phyloP scores from a whole-genome alignment of 2,797 vertebrate species.

The Peromyscus attwateri region DNA sequence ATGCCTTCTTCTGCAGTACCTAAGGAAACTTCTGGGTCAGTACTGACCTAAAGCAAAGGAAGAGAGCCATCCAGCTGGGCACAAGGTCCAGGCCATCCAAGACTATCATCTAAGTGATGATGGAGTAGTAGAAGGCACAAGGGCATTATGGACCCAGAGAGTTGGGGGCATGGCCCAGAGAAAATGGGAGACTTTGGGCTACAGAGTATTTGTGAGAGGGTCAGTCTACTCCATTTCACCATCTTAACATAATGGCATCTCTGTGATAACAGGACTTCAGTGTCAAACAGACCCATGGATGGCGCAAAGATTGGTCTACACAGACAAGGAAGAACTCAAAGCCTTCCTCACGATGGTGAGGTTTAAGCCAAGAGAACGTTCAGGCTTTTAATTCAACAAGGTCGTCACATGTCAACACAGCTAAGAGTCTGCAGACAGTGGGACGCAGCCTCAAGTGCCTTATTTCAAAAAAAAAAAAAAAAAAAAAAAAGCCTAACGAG shows the following conservation, averaged over 20 bases:
- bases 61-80: neutral
- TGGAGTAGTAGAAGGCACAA: neutral
- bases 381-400: neutral
- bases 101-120: neutral
- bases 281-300: neutral
- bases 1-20: too few relatives aligned
- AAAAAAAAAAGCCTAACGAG: neutral
- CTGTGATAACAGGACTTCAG: too few relatives aligned
- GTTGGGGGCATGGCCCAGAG: accelerated
- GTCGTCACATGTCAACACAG: accelerated
- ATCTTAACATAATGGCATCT: accelerated
- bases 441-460: accelerated
- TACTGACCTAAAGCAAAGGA: neutral
- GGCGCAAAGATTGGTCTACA: accelerated
- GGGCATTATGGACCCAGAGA: too few relatives aligned
- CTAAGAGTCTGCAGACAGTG: neutral
- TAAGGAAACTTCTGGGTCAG: accelerated
- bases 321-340: too few relatives aligned
- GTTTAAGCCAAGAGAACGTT: accelerated
- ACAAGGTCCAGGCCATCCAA: neutral
- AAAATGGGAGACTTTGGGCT: neutral
- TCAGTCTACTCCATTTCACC: neutral
- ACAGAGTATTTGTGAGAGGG: neutral
- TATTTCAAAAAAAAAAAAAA: too few relatives aligned
- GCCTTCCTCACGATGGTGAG: accelerated